Base-by-base conservation (phyloP, 2,113 vertebrate genomes). In the Felis chaus region DNA sequence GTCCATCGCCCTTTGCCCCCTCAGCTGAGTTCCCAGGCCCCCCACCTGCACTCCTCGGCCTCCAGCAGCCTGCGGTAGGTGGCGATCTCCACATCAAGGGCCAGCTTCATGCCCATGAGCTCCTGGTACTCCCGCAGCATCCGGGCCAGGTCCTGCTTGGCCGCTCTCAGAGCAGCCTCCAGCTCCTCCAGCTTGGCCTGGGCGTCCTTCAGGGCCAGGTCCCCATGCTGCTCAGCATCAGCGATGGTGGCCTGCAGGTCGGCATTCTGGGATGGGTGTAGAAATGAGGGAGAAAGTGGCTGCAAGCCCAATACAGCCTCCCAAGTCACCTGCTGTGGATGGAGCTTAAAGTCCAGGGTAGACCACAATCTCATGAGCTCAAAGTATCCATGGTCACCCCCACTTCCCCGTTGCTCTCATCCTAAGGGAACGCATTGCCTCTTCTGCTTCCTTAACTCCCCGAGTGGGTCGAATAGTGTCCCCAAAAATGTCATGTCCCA, bases 71-170 rank as follows among this genome's bases (percentile, higher is more conserved):
- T 99, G 97, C 98, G 99, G 98, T 99, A 99, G 95, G 99, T 99
- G 98, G 99, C 99, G 1, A 99, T 99, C 97, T 99, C 99, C 31
- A 99, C 99, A 27, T 99, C 99, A 98, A 99, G 98, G 53, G 99
- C 98, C 96, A 99, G 94, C 95, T 99, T 99, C 66, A 98, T 98
- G 66, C 99, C 99, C 99, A 99, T 98, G 97, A 99, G 99, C 81
- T 99, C 99, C 98, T 99, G 99, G 98, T 99, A 99, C 45, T 99
- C 99, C 0, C 98, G 98, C 92, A 99, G 98, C 97, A 99, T 98
- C 76, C 96, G 98, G 55, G 99, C 99, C 98, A 99, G 98, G 93
- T 99, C 98, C 97, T 99, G 98, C 98, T 99, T 99, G 95, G 99
- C 97, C 50, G 74, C 98, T 96, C 98, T 99, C 82, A 99, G 98